phyloP scores from a whole-genome alignment of 2,888 invertebrate species.

The Athalia cordata region DNA sequence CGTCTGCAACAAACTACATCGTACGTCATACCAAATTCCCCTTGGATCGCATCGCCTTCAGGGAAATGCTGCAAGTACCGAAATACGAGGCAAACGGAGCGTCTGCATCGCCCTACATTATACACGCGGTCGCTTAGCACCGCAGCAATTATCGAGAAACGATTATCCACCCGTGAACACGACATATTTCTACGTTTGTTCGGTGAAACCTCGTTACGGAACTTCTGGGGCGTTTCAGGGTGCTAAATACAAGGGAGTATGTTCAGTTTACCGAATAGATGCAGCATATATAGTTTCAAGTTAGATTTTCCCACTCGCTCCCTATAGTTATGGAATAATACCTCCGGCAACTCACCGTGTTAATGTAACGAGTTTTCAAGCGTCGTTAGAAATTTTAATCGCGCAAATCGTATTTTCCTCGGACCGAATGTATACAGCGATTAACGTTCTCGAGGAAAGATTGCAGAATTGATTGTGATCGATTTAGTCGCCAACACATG shows the following conservation, averaged over 20 bases:
- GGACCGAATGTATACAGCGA: background rate
- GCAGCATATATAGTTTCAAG: background rate
- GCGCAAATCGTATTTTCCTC: background rate
- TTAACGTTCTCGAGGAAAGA: constrained; percentile 5
- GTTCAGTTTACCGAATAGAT: background rate
- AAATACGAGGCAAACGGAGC: constrained; percentile 24
- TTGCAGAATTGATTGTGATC: constrained; percentile 6
- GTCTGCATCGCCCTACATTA: background rate
- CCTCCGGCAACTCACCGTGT: background rate
- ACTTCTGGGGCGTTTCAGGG: background rate
- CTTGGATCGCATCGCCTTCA: background rate
- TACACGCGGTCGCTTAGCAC: constrained; percentile 46
- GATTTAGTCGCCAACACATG: constrained; percentile 13
- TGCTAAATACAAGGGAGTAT: background rate
- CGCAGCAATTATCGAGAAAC: constrained; percentile 53
- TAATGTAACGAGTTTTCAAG: too few relatives aligned
- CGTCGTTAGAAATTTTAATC: too few relatives aligned
- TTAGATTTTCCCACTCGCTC: background rate
- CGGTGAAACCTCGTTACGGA: constrained; percentile 47
- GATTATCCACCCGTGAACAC: constrained; percentile 50
- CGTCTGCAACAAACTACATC: constrained; percentile 40
- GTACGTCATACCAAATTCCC: background rate
- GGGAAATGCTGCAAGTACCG: background rate
- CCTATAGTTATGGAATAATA: background rate
- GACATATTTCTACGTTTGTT: constrained; percentile 51